Evolutionary conservation across 2,113 vertebrate species (phyloP), one percentile per base, ranked within the genome.

Genomic region (Tragelaphus strepsiceros): DNA sequence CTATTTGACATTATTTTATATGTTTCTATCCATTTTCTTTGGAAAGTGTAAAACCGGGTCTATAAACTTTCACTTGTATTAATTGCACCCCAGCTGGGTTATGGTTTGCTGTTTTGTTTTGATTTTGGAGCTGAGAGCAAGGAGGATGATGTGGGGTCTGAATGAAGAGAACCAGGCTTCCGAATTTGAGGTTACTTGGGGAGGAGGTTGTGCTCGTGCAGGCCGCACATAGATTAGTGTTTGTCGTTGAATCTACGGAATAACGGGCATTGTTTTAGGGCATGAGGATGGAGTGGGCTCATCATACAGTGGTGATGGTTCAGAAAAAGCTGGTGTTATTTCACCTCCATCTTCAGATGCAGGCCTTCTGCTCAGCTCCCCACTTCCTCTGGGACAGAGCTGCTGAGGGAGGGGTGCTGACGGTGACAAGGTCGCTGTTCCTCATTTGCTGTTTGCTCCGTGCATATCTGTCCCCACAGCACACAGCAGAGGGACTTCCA

Each of bases 331-430:
- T 39, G 12, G 0, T 32, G 0, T 32, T 9, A 4, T 15, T 80
- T 39, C 24, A 88, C 7, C 10, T 84, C 9, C 35, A 19, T 5
- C 61, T 59, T 15, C 22, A 30, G 61, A 46, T 35, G 14, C 1
- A 5, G 28, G 2, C 4, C 46, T 71, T 58, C 49, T 1, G 0
- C 0, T 32, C 8, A 14, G 30, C 32, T 26, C 6, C 32, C 86
- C 64, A 5, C 22, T 85, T 90, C 56, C n/a, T 0, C 0, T 3
- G 32, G 32, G 56, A n/a, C 83, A 88, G 30, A 97, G 10, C 35
- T 49, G 58, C 0, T 0, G 0, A 49, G 21, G 24, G 49, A 26
- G 7, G 7, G 0, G 0, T 35, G 13, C n/a, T 49, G 71, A 7
- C 77, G 15, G 35, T 26, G 49, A 28, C 8, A 2, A 0, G 0